Evolutionary conservation across 1,140 invertebrate genomes (phyloP).

Genomic region (Parasteatoda tepidariorum): DNA sequence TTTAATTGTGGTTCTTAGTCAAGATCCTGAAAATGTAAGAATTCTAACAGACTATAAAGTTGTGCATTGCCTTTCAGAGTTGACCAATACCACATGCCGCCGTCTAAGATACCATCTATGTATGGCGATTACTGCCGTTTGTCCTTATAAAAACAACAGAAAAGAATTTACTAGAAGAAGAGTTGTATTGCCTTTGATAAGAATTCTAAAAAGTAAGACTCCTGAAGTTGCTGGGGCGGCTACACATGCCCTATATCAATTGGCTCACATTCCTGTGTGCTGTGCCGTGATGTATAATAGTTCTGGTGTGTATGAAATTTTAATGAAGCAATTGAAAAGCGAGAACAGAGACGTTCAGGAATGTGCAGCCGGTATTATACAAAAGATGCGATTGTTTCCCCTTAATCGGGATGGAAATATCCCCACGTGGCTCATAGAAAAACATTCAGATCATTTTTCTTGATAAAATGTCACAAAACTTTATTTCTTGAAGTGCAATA

Average conservation of each 20-base stretch:
- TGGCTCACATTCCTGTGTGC: slow-evolving; percentile 24
- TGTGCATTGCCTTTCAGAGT: slow-evolving; percentile 14
- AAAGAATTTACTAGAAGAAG: slow-evolving; percentile 21
- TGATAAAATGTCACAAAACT: too few species aligned
- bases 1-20: slow-evolving; percentile 26
- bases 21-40: slow-evolving; percentile 23
- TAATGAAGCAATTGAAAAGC: slow-evolving; percentile 18
- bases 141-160: slow-evolving; percentile 1
- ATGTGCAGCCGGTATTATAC: slow-evolving; percentile 22
- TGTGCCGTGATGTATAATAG: slow-evolving; percentile 45
- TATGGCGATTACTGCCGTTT: slow-evolving; percentile 41
- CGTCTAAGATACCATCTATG: slow-evolving; percentile 41
- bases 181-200: slow-evolving; percentile 23
- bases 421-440: slow-evolving; percentile 26
- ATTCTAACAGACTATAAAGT: slow-evolving; percentile 39
- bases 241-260: slow-evolving; percentile 16
- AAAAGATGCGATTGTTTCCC: slow-evolving; percentile 43
- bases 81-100: slow-evolving; percentile 21
- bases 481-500: too few species aligned
- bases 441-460: too few species aligned
- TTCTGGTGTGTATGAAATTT: slow-evolving; percentile 8
- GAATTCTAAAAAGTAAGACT: slow-evolving; percentile 28
- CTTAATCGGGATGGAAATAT: slow-evolving; percentile 33
- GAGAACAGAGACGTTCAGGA: slow-evolving; percentile 32
- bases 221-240: slow-evolving; percentile 11